Conservation (phyloP, 37 sponge, comb jelly and placozoan species). For the Eunapius fragilis region DNA sequence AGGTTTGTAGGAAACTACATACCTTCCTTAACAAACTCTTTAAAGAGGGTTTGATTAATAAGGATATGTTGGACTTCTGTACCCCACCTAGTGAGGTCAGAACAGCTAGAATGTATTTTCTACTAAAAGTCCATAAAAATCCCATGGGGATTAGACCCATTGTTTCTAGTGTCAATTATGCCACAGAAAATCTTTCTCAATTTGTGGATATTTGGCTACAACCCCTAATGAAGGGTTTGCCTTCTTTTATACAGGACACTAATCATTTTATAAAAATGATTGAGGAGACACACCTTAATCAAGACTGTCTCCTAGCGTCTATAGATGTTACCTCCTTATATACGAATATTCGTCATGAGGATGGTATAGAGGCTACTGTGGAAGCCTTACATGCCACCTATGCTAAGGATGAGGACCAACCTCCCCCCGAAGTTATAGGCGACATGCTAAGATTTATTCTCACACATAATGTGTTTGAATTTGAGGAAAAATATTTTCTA, state of each 20-base stretch:
- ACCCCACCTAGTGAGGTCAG: slow-evolving; percentile 1
- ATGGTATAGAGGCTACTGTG: slow-evolving; percentile 5
- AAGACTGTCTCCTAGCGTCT: slow-evolving; percentile 11
- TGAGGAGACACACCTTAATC: neutral
- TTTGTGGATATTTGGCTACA: neutral
- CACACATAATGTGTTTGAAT: slow-evolving; percentile 18
- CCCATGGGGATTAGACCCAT: slow-evolving; percentile 12
- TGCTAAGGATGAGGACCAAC: neutral
- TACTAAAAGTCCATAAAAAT: neutral
- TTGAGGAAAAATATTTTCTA: slow-evolving; percentile 1
- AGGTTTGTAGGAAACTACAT: neutral
- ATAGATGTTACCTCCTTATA: slow-evolving; percentile 34
- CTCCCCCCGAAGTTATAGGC: neutral
- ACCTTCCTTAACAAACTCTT: neutral
- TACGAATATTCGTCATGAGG: slow-evolving; percentile 28
- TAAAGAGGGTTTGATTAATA: neutral
- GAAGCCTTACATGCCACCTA: neutral
- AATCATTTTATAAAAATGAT: slow-evolving; percentile 13
- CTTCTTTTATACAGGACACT: slow-evolving; percentile 3
- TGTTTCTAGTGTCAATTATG: neutral
- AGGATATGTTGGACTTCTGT: neutral
- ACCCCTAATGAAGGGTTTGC: neutral
- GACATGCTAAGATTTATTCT: neutral
- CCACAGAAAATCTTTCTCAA: slow-evolving; percentile 12
- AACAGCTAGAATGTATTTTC: slow-evolving; percentile 8